These are phyloP conservation scores for Syngnathus typhle DNA, from an alignment of 2,113 vertebrate genomes.

Conservation along the genomic window DNA sequence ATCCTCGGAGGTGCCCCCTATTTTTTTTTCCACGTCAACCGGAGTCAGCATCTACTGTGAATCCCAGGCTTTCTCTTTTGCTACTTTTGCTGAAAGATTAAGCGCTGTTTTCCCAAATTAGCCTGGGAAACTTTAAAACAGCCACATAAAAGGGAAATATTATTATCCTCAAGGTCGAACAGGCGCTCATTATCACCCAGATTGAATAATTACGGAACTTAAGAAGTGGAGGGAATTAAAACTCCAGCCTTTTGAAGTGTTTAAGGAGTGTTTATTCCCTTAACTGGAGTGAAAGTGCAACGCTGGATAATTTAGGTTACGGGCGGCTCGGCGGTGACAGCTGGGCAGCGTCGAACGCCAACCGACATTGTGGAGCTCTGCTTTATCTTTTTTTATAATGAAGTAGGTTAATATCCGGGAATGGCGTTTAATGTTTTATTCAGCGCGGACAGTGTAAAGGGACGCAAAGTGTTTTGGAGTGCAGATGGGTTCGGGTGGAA, in stretches of 20 bases:
- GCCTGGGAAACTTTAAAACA: slow-evolving; percentile 59
- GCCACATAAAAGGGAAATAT: slow-evolving; percentile 58
- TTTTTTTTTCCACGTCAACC: slow-evolving; percentile 37
- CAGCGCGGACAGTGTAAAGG: slow-evolving; percentile 60
- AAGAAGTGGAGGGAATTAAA: slow-evolving; percentile 45
- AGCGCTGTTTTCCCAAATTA: slow-evolving; percentile 66
- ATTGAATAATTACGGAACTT: slow-evolving; percentile 64
- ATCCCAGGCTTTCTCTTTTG: slow-evolving; percentile 49
- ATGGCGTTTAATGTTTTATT: slow-evolving; percentile 74
- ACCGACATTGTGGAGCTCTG: slow-evolving; percentile 67
- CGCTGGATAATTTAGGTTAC: slow-evolving; percentile 73
- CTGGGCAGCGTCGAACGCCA: slow-evolving; percentile 68
- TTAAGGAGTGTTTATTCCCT: slow-evolving; percentile 67
- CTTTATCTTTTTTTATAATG: slow-evolving; percentile 63
- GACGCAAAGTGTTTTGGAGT: slow-evolving; percentile 59
- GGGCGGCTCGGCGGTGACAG: slow-evolving; percentile 63
- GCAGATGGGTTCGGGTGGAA: slow-evolving; percentile 45
- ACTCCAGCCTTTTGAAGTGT: slow-evolving; percentile 65
- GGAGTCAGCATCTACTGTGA: slow-evolving; percentile 40
- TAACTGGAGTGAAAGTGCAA: slow-evolving; percentile 64
- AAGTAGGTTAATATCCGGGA: slow-evolving; percentile 78
- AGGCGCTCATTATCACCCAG: slow-evolving; percentile 53
- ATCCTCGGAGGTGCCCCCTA: neutral
- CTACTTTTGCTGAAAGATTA: slow-evolving; percentile 65
- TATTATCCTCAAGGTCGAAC: slow-evolving; percentile 62